Base-by-base conservation (phyloP, 2,113 vertebrate species). In the Spermophilus dauricus region DNA sequence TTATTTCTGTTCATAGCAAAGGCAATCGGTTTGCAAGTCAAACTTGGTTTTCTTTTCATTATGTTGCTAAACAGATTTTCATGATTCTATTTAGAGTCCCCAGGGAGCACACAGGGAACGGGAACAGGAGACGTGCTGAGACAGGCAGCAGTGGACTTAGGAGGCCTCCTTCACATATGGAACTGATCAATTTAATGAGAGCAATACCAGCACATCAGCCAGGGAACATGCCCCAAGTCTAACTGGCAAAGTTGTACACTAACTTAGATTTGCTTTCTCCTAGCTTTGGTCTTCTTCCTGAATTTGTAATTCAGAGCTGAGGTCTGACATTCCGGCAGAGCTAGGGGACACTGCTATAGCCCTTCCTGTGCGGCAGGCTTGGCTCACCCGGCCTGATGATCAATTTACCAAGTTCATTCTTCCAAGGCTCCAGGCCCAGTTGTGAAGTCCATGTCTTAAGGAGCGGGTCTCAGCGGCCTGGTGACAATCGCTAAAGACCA, bases 31-130 rank as follows among this genome's bases (percentile, higher is more conserved):
- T 96, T 94, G 95, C 89, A 72, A 92, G 96, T 97, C 96, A 93
- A 81, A 96, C 86, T 96, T 96, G 95, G 97, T 97, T 98, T 98
- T 97, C 96, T 89, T 97, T 98, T 98, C 97, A 97, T 98, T 98
- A 94, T 89, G 34, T 76, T 91, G 87, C 96, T 97, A 97, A 98
- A 96, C 94, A 97, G 94, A 97, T 98, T 97, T 98, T 92, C 75
- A 93, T 89, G 56, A 94, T 75, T 95, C 94, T 96, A 97, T 94
- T 98, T 97, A 94, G 91, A 96, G 92, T 97, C 97, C 77, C 88
- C 87, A 95, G 96, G 86, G 85, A 89, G 75, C 81, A 80, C 84
- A 86, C 39, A 89, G 97, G 88, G 97, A 98, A 95, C 93, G 97
- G 96, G 96, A 95, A 96, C 93, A 80, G n/a, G 39, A 83, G 65